A percentile compares a stretch with the other conserved stretches of the same genome.
These are phyloP conservation scores for Phymastichus coffea DNA, from an alignment of 1,140 invertebrate genomes.

Conservation along the genomic window DNA sequence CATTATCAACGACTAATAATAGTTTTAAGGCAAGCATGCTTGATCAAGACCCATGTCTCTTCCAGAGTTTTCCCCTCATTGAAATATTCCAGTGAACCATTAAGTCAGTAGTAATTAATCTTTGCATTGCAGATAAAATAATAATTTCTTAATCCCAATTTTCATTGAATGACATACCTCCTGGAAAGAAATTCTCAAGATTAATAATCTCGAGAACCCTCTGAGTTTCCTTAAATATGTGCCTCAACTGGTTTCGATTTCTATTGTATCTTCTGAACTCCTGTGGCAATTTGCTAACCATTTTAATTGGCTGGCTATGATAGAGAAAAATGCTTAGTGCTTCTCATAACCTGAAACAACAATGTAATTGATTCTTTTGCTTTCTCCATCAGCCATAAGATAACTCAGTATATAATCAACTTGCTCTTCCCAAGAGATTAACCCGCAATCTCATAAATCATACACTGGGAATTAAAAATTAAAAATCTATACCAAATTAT, in stretches of 20 bases:
- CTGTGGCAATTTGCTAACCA: conserved; percentile 55
- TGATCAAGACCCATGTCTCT: conserved; percentile 19
- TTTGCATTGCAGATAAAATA: conserved; percentile 2
- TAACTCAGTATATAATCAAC: too few species aligned
- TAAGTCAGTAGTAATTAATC: conserved; percentile 7
- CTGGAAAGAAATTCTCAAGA: conserved; percentile 62
- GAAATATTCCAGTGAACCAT: conserved; percentile 22
- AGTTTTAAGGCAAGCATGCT: conserved; percentile 25
- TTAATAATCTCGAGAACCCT: conserved; percentile 66
- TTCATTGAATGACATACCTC: conserved; percentile 55
- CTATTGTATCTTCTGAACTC: conserved; percentile 60
- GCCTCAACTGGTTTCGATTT: conserved; percentile 55
- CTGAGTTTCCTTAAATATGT: conserved; percentile 68
- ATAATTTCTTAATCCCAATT: conserved; percentile 9
- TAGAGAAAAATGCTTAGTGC: conserved; percentile 8
- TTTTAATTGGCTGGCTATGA: conserved; percentile 36
- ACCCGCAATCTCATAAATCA: too few species aligned
- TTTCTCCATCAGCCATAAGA: too few species aligned
- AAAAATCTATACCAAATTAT: too few species aligned
- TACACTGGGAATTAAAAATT: too few species aligned
- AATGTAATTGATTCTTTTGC: too few species aligned
- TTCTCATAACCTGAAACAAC: conserved; percentile 30
- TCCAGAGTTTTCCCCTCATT: conserved; percentile 10
- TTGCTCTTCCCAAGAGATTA: too few species aligned
- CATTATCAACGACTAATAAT: conserved; percentile 32